Conservation (phyloP, 1,140 invertebrate genomes). For the Holotrichia oblita region DNA sequence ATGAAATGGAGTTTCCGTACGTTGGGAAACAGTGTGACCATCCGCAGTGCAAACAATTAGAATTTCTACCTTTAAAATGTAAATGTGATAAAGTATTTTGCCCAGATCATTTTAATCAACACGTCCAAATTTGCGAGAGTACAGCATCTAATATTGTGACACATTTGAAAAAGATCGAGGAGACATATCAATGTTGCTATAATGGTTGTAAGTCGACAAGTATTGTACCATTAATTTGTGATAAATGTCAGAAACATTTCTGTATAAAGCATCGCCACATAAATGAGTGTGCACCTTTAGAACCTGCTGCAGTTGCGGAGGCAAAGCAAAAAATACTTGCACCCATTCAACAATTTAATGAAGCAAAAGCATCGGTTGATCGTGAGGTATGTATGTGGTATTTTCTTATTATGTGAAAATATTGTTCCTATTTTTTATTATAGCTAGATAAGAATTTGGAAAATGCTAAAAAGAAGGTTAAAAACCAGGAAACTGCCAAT, state of each 20-base stretch:
- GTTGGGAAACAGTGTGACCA: conserved; percentile 66
- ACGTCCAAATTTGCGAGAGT: conserved; percentile 57
- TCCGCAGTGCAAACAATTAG: conserved; percentile 63
- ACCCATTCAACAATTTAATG: conserved; percentile 62
- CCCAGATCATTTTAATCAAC: conserved; percentile 63
- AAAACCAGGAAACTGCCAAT: conserved; percentile 66
- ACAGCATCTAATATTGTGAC: conserved; percentile 56
- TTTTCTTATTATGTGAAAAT: conserved; percentile 2
- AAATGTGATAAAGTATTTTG: conserved; percentile 65
- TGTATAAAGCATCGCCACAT: conserved; percentile 72
- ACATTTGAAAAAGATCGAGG: conserved; percentile 61
- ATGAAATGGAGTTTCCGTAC: conserved; percentile 65
- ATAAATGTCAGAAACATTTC: conserved; percentile 68
- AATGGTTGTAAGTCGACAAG: conserved; percentile 63
- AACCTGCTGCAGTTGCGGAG: conserved; percentile 61
- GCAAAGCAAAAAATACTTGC: conserved; percentile 65
- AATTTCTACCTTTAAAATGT: conserved; percentile 66
- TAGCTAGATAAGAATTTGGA: conserved; percentile 65
- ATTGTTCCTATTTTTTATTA: conserved; percentile 45
- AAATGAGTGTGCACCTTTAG: conserved; percentile 66
- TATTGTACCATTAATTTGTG: conserved; percentile 68
- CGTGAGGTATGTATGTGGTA: conserved; percentile 59
- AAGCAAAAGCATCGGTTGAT: conserved; percentile 64
- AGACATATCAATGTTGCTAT: conserved; percentile 63
- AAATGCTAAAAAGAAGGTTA: conserved; percentile 63